Evolutionary conservation across 2,797 vertebrate species (phyloP), one percentile per base, ranked within the genome.

Genomic region (Corythornis leucogaster): DNA sequence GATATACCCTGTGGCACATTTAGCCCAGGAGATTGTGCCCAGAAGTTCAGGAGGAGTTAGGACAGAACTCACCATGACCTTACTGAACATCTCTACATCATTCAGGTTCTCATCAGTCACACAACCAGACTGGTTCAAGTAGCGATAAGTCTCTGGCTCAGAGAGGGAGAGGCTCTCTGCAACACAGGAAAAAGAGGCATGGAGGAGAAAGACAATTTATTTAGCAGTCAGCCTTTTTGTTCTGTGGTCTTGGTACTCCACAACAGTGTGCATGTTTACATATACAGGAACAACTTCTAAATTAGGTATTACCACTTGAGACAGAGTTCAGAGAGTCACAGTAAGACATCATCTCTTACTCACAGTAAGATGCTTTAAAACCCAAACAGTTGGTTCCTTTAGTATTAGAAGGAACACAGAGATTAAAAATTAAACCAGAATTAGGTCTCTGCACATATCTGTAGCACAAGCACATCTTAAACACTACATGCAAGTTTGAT

Each of bases 101-200:
- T 99, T 98, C 89, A 99, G 96, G 70, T 98, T 98, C 90, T 96
- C 97, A 84, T 98, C 98, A 59, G 97, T 96, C 88, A 98, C 87
- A 55, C 98, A 99, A 53, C 98, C 98, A 9, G 98, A 98, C 95
- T 99, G 98, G 89, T 97, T 98, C 92, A 99, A 97, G 96, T 99
- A 99, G 89, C 88, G 98, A 19, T 98, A 98, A 3, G 90, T 95
- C 91, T 98, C 98, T 4, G 98, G 98, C 50, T 98, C 98, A 12
- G 97, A 97, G 86, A 99, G 97, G 89, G 97, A 98, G 92, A 98
- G 96, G 40, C 85, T 96, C 67, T 97, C 97, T 97, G 85, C 64
- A 94, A 63, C 12, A 85, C 15, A 80, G 28, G 50, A 59, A 53
- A 9, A 81, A 70, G 26, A 85, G 15, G 35, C 22, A 84, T 28